Base-by-base conservation (phyloP, 1,140 invertebrate genomes). In the Hydropsyche tenuis region DNA sequence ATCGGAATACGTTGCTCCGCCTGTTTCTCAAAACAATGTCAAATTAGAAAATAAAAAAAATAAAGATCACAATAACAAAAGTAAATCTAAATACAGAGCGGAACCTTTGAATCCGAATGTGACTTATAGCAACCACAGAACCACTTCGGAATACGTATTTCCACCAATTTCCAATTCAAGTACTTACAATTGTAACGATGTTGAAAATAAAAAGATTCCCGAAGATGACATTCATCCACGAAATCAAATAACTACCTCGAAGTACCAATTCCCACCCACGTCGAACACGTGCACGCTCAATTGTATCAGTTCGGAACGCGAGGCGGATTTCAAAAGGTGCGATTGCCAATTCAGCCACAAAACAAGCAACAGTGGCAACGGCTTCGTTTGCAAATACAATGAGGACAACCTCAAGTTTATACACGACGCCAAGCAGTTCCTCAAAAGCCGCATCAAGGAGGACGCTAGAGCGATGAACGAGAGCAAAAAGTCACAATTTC, bases 251-350 rank as follows among this genome's bases (percentile, higher is more conserved):
- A 4, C 43, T 43, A 68, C 18, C 9, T 18, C 37, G 1, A 11
- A 43, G 7, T 68, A 68, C 45, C 18, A 20, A 12, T 68, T 68
- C 27, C 65, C 65, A 20, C 65, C 65, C 9, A 68, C 65, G 11
- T 18, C 63, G 22, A 68, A 48, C 45, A 16, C 72, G 16, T 74
- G 75, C 53, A 66, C 69, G 14, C 73, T 73, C 53, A 69, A 76
- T 37, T 76, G 75, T 42, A 72, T 72, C 20, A 27, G 73, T 7
- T 51, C 75, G 6, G 69, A 74, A 48, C 71, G 64, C 14, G 75
- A 76, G 27, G 63, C 68, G 25, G 72, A 76, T 56, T 73, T 76
- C 51, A 71, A 60, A 45, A 65, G 75, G 42, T 76, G 75, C 53
- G 65, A 72, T 37, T 76, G 75, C 60, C 72, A 76, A 63, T 65